These are phyloP conservation scores for Stegodyphus mimosarum DNA, from an alignment of 1,140 invertebrate genomes.

Conservation along the genomic window DNA sequence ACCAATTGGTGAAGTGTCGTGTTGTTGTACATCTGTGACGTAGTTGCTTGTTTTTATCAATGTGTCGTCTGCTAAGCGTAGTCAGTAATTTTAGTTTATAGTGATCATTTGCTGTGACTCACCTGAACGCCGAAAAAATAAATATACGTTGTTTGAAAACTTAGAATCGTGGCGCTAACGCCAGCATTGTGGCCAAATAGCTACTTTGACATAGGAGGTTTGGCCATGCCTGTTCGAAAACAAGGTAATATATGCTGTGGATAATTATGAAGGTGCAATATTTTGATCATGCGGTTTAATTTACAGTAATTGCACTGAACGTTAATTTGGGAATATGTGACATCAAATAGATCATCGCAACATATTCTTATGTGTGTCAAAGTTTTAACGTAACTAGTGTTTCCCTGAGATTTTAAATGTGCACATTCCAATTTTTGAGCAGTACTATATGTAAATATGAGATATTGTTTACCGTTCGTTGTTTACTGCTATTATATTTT, in stretches of 20 bases:
- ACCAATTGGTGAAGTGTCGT: neutral
- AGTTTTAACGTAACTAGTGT: too few relatives aligned
- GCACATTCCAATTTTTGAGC: too few relatives aligned
- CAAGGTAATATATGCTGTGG: conserved; percentile 40
- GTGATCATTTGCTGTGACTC: conserved; percentile 16
- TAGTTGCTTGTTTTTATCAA: conserved; percentile 41
- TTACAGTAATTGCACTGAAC: too few relatives aligned
- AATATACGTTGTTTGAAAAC: conserved; percentile 33
- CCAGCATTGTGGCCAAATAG: conserved; percentile 53
- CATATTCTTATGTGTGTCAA: too few relatives aligned
- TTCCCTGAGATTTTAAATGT: too few relatives aligned
- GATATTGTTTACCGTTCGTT: too few relatives aligned
- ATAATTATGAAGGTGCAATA: too few relatives aligned
- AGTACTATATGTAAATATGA: too few relatives aligned
- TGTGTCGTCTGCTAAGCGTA: conserved; percentile 22
- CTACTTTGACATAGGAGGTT: conserved; percentile 57
- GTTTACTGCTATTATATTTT: too few relatives aligned
- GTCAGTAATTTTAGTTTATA: neutral
- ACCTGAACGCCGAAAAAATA: neutral
- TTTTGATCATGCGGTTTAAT: too few relatives aligned
- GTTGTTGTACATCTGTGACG: conserved; percentile 35
- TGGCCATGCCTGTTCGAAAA: conserved; percentile 57
- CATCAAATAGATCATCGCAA: too few relatives aligned
- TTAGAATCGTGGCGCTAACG: conserved; percentile 54
- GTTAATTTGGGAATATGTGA: too few relatives aligned